Conservation (phyloP, 2,113 vertebrate genomes). For the Cavia aperea region DNA sequence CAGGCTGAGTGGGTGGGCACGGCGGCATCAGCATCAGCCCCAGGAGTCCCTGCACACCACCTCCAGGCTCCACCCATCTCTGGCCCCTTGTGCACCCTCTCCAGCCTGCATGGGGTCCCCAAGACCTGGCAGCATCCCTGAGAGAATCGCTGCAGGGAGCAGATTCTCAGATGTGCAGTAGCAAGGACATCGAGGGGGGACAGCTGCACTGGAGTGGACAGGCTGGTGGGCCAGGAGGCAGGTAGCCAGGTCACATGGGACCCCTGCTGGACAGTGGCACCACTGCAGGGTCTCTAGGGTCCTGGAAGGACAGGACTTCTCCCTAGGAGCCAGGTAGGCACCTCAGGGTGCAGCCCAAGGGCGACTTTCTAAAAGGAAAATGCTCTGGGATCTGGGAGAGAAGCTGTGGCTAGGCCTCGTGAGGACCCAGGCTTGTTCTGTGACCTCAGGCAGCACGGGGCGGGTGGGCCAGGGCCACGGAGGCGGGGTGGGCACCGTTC, state of each 20-base stretch:
- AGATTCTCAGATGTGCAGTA: accelerated
- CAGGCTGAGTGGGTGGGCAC: background rate
- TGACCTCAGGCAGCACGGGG: background rate
- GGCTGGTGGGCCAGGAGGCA: background rate
- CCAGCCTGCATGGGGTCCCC: background rate
- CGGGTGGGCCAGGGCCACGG: background rate
- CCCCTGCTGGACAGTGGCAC: background rate
- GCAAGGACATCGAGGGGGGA: background rate
- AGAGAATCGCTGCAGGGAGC: accelerated
- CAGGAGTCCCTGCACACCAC: too few species aligned
- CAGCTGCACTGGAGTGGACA: background rate
- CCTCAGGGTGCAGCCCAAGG: background rate
- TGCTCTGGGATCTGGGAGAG: background rate
- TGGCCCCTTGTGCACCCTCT: too few species aligned
- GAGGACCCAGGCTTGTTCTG: background rate
- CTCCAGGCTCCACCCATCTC: background rate
- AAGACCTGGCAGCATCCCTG: background rate
- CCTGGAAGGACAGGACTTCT: background rate
- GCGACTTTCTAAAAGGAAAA: background rate
- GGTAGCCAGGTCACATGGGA: background rate
- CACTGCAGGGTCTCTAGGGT: background rate
- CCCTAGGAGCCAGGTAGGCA: background rate
- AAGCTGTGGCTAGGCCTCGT: background rate
- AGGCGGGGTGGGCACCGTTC: background rate
- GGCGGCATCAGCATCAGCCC: background rate